These are phyloP conservation scores for Atractosteus spatula DNA, from an alignment of 2,113 vertebrate genomes.

Conservation along the genomic window DNA sequence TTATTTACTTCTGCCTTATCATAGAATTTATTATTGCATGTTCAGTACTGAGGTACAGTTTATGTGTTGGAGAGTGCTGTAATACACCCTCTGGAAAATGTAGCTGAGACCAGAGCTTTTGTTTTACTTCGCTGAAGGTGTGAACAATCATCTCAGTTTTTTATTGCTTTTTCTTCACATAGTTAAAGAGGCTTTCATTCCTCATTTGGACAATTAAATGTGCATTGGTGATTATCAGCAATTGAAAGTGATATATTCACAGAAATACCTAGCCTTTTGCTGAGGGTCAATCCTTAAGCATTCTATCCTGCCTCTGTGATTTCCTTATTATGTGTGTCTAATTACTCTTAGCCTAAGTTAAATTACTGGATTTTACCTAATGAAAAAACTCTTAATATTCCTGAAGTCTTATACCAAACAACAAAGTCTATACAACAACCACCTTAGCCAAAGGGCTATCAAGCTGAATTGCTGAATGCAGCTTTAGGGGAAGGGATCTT, in stretches of 20 bases:
- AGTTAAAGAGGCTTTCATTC: background rate
- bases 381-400: constrained; percentile 17
- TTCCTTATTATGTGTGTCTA: constrained; percentile 63
- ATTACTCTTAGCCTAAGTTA: constrained; percentile 51
- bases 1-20: background rate
- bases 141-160: constrained; percentile 4
- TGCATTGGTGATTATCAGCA: constrained; percentile 48
- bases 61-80: no score
- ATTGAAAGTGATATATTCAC: constrained; percentile 56
- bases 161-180: constrained; percentile 14
- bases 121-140: no score
- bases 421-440: background rate
- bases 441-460: background rate
- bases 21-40: background rate
- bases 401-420: constrained; percentile 10
- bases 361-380: constrained; percentile 17
- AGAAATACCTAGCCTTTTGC: constrained; percentile 27
- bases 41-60: background rate
- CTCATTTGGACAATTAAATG: constrained; percentile 15
- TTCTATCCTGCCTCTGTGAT: constrained; percentile 27
- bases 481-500: background rate
- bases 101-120: no score
- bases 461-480: background rate
- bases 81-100: no score
- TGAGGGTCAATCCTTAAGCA: constrained; percentile 22